Evolutionary conservation across 1,140 invertebrate genomes (phyloP), one percentile per base, ranked within the genome.

Genomic region (Pinna nobilis): DNA sequence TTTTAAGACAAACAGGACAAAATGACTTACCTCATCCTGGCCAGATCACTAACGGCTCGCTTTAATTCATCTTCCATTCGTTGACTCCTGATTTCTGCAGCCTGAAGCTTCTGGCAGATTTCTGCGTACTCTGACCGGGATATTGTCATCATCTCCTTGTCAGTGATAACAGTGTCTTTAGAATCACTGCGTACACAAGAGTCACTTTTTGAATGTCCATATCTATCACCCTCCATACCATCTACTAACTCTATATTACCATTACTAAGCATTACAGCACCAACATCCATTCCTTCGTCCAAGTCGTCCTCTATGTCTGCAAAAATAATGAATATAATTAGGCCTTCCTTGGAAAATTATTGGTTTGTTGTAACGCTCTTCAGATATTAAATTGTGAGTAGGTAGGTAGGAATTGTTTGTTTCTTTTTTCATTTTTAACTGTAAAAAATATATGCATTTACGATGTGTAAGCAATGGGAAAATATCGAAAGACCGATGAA

Each of bases 1-100:
- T n/a, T n/a, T n/a, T n/a, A n/a, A n/a, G n/a, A n/a, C n/a, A n/a
- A n/a, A n/a, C n/a, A n/a, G n/a, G n/a, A n/a, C n/a, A 35, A 13
- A 35, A 41, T 44, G 39, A 53, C 74, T 68, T 39, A 87, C 86
- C 74, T 86, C 50, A 87, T 77, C 74, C 72, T 80, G 28, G 83
- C 78, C 57, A 87, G 70, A 41, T 86, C 82, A 44, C 60, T 70
- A 32, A 84, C 28, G 20, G 76, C 82, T 44, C 78, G 74, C 18
- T 80, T 67, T 49, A 87, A 47, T 30, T 83, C 76, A 32, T 79
- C 81, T 44, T 84, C 79, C 25, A 59, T 37, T 41, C 74, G 61
- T 64, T 51, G 39, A 13, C 71, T 64, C 32, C 67, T 67, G 13
- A 71, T 53, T 53, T 82, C 74, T 18, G 78, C 65, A 9, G 33